Percentiles rank a stretch among this genome's conserved stretches.
Evolutionary conservation across 2,113 vertebrate species (phyloP).

Genomic region (Gymnorhina tibicen): DNA sequence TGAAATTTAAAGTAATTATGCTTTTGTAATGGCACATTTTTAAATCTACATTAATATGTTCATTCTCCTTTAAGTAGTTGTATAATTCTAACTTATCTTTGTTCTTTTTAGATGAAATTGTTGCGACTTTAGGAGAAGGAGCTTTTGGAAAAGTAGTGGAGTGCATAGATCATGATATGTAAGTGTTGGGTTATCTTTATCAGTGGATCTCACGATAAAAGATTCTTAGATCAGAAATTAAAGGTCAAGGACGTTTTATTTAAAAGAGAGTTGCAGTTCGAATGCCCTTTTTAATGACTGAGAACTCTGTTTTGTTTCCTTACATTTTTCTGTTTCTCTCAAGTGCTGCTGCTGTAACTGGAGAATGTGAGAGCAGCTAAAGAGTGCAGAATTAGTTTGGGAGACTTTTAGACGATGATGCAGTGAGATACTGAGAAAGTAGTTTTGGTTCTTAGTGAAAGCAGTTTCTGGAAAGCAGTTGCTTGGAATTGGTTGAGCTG

Average conservation of each 20-base stretch:
- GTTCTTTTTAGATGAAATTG: conserved; percentile 91
- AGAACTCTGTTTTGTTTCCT: not conserved
- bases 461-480: not conserved
- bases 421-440: not conserved
- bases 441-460: not conserved
- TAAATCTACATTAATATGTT: conserved; percentile 69
- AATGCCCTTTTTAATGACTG: not conserved
- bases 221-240: not conserved
- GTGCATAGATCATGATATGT: conserved; percentile 89
- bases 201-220: not conserved
- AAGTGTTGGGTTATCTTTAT: conserved; percentile 36
- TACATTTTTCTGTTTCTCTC: not conserved
- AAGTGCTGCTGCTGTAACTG: not conserved
- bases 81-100: conserved; percentile 46
- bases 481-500: not conserved
- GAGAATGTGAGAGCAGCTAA: not conserved
- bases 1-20: conserved; percentile 75
- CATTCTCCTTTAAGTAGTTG: conserved; percentile 39
- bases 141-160: conserved; percentile 98
- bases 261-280: not conserved
- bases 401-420: not conserved
- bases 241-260: not conserved
- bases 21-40: conserved; percentile 74
- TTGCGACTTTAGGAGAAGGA: conserved; percentile 95
- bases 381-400: not conserved